Evolutionary conservation across 2,113 vertebrate genomes (phyloP), one percentile per base, ranked within the genome.

Genomic region (Cololabis saira): DNA sequence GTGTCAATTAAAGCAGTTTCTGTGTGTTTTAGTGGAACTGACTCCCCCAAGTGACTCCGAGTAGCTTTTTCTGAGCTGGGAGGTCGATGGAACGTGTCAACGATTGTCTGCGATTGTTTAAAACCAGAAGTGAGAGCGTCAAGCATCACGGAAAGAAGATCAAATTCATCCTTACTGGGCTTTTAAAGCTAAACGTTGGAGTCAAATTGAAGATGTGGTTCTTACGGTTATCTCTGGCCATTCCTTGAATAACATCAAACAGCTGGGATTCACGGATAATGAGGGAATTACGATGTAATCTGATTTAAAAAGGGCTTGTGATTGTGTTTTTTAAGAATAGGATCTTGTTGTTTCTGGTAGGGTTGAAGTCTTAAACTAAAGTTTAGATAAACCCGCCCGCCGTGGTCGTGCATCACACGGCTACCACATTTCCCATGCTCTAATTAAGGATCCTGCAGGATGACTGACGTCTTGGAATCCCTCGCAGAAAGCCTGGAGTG

Each of bases 381-480:
- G 27, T 58, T 73, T 27, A 68, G 51, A 64, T 61, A 22, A 65
- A 60, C 52, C 24, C 19, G 18, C 40, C 63, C 54, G 15, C 78
- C 30, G 14, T 41, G 65, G 43, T 57, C 60, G 1, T 53, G 62
- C 44, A 64, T 60, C 52, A 19, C 0, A 12, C 16, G 3, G 11
- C 48, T 58, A 74, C 69, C 65, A 64, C 54, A 58, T 24, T 44
- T 76, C 60, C 19, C 73, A 55, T 72, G 66, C 19, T 76, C 33
- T 62, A 67, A 63, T 76, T 81, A 83, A 45, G 62, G 30, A 27
- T n/a, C 13, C 52, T 2, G 22, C 16, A 6, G 60, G 52, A 21
- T 84, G 74, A 87, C 14, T 85, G 78, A 81, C 80, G 37, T 69
- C 30, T 87, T 83, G 80, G 82, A 85, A 22, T 78, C 63, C 17